Evolutionary conservation across 2,113 vertebrate species (phyloP), one percentile per base, ranked within the genome.

Genomic region (Sigmodon hispidus): DNA sequence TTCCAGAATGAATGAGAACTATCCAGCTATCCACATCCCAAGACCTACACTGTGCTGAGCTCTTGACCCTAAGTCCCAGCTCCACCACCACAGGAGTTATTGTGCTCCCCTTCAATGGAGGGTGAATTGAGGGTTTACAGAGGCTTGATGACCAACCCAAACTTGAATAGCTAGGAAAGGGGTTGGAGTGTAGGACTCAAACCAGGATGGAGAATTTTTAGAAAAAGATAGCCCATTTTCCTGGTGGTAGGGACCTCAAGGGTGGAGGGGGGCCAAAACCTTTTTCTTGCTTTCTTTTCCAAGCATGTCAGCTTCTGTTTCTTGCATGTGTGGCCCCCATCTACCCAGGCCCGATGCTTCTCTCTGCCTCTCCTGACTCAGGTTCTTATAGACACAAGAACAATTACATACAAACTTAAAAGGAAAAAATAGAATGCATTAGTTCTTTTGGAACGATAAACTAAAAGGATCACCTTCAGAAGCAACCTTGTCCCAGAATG

Each of bases 11-110:
- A 48, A 59, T 15, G 57, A 40, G 17, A n/a, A 16, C 7, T 7
- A 17, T 61, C 16, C 43, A 72, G 5, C 0, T 0, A 1, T 3
- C 57, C 22, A 3, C 24, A 21, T 7, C 15, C 0, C 8, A 0
- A 3, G 2, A 21, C 22, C 4, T 4, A 63, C 8, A 22, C 1
- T 5, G 5, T 26, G 59, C 70, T 65, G 26, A 26, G 40, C 2
- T 1, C 72, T n/a, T n/a, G 1, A 22, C 34, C 61, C 5, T 16
- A 5, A 1, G 29, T 52, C 48, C 36, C 83, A n/a, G 59, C 4
- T 7, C 5, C 50, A 40, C 13, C 1, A 50, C 15, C 15, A 22
- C 43, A 31, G 43, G 19, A 11, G 3, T 50, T 3, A n/a, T 9
- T 2, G 0, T 19, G 26, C n/a, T 59, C 2, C 34, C 19, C 5